Percentiles rank a stretch among this genome's conserved stretches.
These are phyloP conservation scores for Fragum whitleyi DNA, from an alignment of 2,888 invertebrate genomes.

Conservation along the genomic window DNA sequence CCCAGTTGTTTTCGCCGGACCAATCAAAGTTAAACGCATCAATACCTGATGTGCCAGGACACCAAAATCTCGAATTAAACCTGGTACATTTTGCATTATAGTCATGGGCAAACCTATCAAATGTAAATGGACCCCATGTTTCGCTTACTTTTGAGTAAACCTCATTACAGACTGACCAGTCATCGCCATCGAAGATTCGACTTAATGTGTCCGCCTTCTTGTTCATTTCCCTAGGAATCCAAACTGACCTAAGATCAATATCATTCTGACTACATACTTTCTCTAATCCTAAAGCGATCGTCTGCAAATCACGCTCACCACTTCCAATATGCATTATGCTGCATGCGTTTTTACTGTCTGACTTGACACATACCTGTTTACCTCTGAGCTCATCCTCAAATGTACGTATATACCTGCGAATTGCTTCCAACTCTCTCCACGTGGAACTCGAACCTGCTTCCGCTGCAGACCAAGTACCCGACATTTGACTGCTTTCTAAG, in stretches of 20 bases:
- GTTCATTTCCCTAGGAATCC: constrained; percentile 57
- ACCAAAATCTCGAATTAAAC: constrained; percentile 31
- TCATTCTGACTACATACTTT: constrained; percentile 33
- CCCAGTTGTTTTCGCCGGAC: constrained; percentile 4
- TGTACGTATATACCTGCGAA: no score
- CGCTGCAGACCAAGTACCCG: no score
- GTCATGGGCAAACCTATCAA: constrained; percentile 41
- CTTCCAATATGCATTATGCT: no score
- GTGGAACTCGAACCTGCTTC: no score
- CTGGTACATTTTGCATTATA: constrained; percentile 28
- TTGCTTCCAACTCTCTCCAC: no score
- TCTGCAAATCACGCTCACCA: no score
- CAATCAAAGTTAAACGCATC: constrained; percentile 11
- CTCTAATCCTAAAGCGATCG: constrained; percentile 40
- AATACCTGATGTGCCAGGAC: constrained; percentile 28
- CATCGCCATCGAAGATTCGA: constrained; percentile 54
- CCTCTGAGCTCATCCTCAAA: no score
- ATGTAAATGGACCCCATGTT: constrained; percentile 49
- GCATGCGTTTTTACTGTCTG: no score
- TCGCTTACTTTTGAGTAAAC: constrained; percentile 41
- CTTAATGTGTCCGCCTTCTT: constrained; percentile 49
- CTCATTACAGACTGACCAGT: constrained; percentile 53
- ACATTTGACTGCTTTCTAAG: no score
- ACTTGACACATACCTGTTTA: no score
- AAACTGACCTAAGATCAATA: constrained; percentile 38